Evolutionary conservation across 2,113 vertebrate species (phyloP).

Genomic region (Lepisosteus osseus): DNA sequence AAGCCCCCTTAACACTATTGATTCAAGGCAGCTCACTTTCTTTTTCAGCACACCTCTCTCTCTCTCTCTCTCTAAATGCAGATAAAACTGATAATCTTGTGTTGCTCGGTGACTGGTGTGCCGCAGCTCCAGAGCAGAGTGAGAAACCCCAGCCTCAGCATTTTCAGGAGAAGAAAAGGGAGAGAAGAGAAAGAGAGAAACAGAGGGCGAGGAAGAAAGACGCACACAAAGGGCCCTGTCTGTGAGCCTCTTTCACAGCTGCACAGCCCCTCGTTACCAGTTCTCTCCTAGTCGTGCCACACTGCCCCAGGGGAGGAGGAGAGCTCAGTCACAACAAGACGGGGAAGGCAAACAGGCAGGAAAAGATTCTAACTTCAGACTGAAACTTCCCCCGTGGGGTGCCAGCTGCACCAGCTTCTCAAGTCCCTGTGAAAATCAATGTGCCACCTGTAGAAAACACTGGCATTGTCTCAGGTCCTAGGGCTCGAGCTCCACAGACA

Average conservation of each 20-base stretch:
- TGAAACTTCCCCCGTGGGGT: constrained; percentile 48
- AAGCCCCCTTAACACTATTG: too few relatives aligned
- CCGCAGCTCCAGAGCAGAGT: not conserved
- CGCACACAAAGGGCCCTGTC: not conserved
- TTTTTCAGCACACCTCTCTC: not conserved
- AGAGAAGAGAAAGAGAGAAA: not conserved
- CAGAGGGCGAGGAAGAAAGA: not conserved
- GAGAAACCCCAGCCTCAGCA: not conserved
- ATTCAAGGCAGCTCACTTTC: too few relatives aligned
- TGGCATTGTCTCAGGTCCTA: too few relatives aligned
- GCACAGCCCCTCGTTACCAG: not conserved
- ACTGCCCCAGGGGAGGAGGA: constrained; percentile 4
- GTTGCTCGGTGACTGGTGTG: not conserved
- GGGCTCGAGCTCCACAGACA: too few relatives aligned
- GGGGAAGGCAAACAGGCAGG: constrained; percentile 27
- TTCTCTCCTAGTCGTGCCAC: not conserved
- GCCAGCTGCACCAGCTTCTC: constrained; percentile 8
- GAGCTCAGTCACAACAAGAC: constrained; percentile 17
- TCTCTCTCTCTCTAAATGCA: not conserved
- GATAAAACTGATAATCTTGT: not conserved
- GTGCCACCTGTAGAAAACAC: not conserved
- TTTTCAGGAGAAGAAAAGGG: not conserved
- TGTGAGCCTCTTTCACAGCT: constrained; percentile 17
- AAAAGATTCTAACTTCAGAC: constrained; percentile 43
- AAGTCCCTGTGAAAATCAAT: constrained; percentile 34